phyloP scores from a whole-genome alignment of 1,140 invertebrate species.

The Triops cancriformis region DNA sequence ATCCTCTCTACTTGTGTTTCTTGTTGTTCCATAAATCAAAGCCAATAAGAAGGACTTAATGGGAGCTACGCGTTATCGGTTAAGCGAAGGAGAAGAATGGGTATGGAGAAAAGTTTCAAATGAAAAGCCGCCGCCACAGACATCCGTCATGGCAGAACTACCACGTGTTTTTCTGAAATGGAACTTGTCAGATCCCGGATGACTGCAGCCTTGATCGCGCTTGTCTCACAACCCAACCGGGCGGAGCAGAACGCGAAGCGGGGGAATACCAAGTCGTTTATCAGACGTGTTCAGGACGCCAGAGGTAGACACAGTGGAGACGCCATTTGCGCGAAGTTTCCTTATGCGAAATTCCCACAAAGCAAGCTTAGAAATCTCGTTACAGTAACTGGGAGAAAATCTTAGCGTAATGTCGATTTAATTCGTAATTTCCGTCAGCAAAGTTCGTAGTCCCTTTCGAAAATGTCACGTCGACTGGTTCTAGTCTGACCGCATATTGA shows the following conservation, averaged over 20 bases:
- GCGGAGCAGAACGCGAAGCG: not conserved
- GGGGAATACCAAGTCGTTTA: slow-evolving; percentile 4
- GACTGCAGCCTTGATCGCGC: not conserved
- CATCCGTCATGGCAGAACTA: not conserved
- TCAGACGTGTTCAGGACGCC: not conserved
- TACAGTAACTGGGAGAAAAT: too few species aligned
- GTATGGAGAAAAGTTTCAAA: not conserved
- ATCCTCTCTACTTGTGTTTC: not conserved
- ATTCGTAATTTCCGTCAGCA: too few species aligned
- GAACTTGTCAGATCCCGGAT: slow-evolving; percentile 8
- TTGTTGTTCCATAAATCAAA: not conserved
- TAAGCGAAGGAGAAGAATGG: not conserved
- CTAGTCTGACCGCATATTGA: too few species aligned
- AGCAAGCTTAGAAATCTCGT: too few species aligned
- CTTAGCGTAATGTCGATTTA: too few species aligned
- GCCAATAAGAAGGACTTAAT: not conserved
- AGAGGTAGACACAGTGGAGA: too few species aligned
- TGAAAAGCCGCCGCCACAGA: not conserved
- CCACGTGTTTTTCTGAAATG: not conserved
- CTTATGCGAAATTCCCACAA: too few species aligned
- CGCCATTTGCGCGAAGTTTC: too few species aligned
- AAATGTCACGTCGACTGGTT: too few species aligned
- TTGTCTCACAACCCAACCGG: not conserved
- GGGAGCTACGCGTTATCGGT: not conserved
- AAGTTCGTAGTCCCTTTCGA: too few species aligned